Base-by-base conservation (phyloP, 2,113 vertebrate genomes). In the Gracilinanus agilis region DNA sequence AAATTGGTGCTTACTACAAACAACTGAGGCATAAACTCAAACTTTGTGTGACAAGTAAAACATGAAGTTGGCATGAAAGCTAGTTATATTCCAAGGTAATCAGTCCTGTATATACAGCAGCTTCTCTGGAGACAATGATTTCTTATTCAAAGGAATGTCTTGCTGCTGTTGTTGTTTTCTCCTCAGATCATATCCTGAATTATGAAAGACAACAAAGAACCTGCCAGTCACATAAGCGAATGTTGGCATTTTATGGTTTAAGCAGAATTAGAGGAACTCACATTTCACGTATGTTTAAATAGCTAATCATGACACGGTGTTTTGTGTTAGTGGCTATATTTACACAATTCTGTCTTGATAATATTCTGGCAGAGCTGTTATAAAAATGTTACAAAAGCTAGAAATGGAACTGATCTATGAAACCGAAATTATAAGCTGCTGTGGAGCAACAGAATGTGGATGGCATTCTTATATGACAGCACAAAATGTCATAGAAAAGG, bases 401-500 rank as follows among this genome's bases (percentile, higher is more conserved):
- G 94, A 96, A 98, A 94, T 97, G 90, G 94, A 98, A 98, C 96
- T 96, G 95, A 98, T 95, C 91, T 96, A 97, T 97, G 97, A 98
- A 97, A 97, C 53, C 96, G 96, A 97, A 97, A 98, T 90, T 90
- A 95, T 96, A 97, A 96, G 56, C 92, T 98, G 97, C 54, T 91
- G 34, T 89, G 94, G 94, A 97, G 94, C 95, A 96, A 83, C 61
- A 92, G 97, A 97, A 96, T 98, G 97, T 96, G 75, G 19, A 55
- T 12, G 92, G 94, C 9, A 89, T 40, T 83, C 67, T 83, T 83
- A 83, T 97, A 97, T 98, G 97, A 98, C 97, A 98, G 97, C 95
- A 97, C 95, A 97, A 97, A 97, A 98, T 98, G 97, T 98, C 97
- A 96, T 97, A 97, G 93, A 93, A 75, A 91, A 16, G 91, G 4